Evolutionary conservation across 2,113 vertebrate species (phyloP).

Genomic region (Melanostigma gelatinosum): DNA sequence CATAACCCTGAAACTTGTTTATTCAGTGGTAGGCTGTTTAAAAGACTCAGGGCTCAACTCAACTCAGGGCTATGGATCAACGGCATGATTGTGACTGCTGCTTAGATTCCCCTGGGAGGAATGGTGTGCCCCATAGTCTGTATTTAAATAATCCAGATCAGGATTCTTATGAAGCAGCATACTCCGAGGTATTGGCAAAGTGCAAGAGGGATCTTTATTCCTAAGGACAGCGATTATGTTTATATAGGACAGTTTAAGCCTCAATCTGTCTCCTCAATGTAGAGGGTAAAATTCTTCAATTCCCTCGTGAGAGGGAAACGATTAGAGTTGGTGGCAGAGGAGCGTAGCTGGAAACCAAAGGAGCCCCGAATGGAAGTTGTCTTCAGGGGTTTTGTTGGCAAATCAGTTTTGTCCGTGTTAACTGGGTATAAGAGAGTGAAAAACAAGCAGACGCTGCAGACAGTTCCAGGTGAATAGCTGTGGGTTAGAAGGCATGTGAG

Average conservation of each 20-base stretch:
- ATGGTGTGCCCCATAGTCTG: neutral
- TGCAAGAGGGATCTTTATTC: neutral
- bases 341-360: neutral
- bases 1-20: neutral
- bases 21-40: neutral
- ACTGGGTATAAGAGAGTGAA: too few relatives aligned
- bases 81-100: neutral
- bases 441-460: neutral
- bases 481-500: neutral
- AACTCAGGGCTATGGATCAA: neutral
- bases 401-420: neutral
- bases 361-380: neutral
- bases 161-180: neutral
- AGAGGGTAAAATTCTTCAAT: neutral
- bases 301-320: neutral
- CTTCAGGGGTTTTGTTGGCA: neutral
- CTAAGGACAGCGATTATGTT: neutral
- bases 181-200: too few relatives aligned
- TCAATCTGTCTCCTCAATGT: neutral
- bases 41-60: too few relatives aligned
- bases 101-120: neutral
- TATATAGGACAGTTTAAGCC: neutral
- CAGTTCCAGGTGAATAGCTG: neutral
- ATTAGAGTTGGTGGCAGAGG: neutral
- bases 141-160: neutral